Percentiles rank a stretch among this genome's conserved stretches.
phyloP scores from a whole-genome alignment of 2,113 vertebrate species.

The Cryptoleucopteryx plumbea region DNA sequence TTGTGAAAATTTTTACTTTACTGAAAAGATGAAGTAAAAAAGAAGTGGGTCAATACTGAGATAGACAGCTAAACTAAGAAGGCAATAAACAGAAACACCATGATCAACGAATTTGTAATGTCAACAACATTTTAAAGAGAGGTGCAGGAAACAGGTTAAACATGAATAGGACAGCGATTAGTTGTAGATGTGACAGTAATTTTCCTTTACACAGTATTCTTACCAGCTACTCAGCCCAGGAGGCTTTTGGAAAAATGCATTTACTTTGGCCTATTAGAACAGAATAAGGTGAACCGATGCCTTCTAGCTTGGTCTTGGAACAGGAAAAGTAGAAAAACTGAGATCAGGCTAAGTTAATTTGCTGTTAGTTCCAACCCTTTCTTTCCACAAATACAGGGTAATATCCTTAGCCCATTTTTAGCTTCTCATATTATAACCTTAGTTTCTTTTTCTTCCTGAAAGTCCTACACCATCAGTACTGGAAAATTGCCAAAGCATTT shows the following conservation, averaged over 20 bases:
- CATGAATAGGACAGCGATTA: background rate
- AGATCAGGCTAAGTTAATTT: background rate
- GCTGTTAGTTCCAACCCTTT: background rate
- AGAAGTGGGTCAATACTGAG: background rate
- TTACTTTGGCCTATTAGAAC: background rate
- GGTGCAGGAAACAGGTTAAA: background rate
- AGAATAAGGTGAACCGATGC: background rate
- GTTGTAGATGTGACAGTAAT: background rate
- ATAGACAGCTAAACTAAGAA: background rate
- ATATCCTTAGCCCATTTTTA: background rate
- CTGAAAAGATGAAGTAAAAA: background rate
- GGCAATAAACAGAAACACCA: background rate
- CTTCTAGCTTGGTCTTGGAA: background rate
- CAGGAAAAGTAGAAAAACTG: background rate
- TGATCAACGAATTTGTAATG: background rate
- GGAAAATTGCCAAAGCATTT: background rate
- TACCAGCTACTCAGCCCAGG: background rate
- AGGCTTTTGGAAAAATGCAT: background rate
- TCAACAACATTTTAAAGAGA: background rate
- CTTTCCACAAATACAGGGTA: background rate
- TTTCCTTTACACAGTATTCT: background rate
- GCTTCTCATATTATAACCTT: background rate
- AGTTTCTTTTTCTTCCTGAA: background rate
- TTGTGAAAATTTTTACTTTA: background rate
- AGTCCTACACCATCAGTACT: background rate